Conservation (phyloP, 2,113 vertebrate species). For the Dipodomys merriami region DNA sequence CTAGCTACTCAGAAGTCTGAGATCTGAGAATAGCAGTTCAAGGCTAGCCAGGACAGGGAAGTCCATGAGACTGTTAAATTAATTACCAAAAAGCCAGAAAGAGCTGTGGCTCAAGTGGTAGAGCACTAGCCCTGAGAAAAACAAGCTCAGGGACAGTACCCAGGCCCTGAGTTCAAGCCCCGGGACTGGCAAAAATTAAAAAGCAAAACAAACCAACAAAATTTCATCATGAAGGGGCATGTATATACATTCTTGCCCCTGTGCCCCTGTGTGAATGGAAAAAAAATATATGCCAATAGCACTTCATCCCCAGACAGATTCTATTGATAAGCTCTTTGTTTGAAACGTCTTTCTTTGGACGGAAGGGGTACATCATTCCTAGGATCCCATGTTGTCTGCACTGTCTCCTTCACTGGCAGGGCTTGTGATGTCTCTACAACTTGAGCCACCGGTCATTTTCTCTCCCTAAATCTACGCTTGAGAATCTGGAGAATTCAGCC, state of each 20-base stretch:
- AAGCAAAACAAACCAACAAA: too few relatives aligned
- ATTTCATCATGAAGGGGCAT: neutral
- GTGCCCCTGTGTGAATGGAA: neutral
- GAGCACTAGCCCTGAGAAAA: too few relatives aligned
- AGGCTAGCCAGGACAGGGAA: too few relatives aligned
- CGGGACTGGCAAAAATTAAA: too few relatives aligned
- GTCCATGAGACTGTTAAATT: too few relatives aligned
- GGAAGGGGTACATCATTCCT: neutral
- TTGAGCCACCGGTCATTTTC: neutral
- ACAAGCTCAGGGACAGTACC: too few relatives aligned
- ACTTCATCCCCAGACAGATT: neutral
- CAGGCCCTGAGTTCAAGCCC: too few relatives aligned
- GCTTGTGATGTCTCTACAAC: neutral
- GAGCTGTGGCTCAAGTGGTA: too few relatives aligned
- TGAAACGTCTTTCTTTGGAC: neutral
- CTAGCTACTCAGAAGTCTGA: too few relatives aligned
- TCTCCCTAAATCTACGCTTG: neutral
- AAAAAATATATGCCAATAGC: neutral
- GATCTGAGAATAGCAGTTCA: too few relatives aligned
- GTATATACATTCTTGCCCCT: neutral
- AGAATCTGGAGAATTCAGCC: neutral
- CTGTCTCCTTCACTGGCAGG: neutral
- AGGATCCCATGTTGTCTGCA: neutral
- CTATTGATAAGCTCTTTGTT: neutral
- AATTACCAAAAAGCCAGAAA: too few relatives aligned